phyloP scores from a whole-genome alignment of 1,140 invertebrate species.

The Pinna nobilis region DNA sequence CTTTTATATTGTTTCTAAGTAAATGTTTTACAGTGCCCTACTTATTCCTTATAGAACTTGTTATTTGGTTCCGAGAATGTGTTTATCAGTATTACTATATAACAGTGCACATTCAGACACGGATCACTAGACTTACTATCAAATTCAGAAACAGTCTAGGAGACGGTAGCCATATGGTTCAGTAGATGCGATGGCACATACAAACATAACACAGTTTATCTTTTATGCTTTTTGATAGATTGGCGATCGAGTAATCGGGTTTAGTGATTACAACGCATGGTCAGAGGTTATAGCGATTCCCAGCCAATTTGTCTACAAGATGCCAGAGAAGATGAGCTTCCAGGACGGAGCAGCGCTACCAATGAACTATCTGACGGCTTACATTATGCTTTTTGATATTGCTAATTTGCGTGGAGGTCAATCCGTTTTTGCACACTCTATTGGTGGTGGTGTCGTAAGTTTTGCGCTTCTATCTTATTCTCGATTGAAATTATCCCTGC shows the following conservation, averaged over 20 bases:
- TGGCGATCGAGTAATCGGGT: slow-evolving; percentile 88
- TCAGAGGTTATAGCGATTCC: slow-evolving; percentile 88
- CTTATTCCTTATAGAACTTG: too few relatives aligned
- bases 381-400: slow-evolving; percentile 90
- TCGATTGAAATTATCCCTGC: not conserved
- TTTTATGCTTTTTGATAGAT: slow-evolving; percentile 77
- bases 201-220: too few relatives aligned
- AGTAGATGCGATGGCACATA: too few relatives aligned
- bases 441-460: slow-evolving; percentile 92
- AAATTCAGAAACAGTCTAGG: too few relatives aligned
- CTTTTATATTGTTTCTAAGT: too few relatives aligned
- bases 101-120: too few relatives aligned
- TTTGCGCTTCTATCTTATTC: not conserved
- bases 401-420: slow-evolving; percentile 86
- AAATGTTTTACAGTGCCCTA: too few relatives aligned
- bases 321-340: slow-evolving; percentile 86
- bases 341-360: slow-evolving; percentile 88
- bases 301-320: slow-evolving; percentile 85
- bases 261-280: slow-evolving; percentile 90
- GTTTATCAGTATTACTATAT: too few relatives aligned
- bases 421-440: slow-evolving; percentile 88
- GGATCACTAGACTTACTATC: too few relatives aligned
- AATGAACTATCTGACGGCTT: slow-evolving; percentile 90
- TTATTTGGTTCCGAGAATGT: too few relatives aligned
- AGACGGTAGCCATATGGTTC: too few relatives aligned